These are phyloP conservation scores for Brachyhypopomus gauderio DNA, from an alignment of 2,113 vertebrate genomes.

Conservation along the genomic window DNA sequence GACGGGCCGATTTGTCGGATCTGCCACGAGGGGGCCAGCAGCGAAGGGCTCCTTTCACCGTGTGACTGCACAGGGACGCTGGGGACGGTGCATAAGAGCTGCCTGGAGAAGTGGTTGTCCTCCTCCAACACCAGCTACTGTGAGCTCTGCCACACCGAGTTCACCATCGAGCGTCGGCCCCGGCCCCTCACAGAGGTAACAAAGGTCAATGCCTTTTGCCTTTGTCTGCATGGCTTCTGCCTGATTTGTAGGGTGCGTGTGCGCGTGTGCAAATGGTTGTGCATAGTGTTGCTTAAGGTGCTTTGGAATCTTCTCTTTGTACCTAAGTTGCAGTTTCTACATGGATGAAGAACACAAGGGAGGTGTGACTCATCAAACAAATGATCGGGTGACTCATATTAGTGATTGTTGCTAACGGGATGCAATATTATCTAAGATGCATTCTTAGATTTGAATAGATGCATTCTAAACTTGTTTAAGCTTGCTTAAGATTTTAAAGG, in stretches of 20 bases:
- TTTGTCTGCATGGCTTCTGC: constrained; percentile 39
- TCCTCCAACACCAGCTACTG: constrained; percentile 98
- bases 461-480: too few species aligned
- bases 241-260: neutral
- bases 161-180: constrained; percentile 88
- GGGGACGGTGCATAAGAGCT: constrained; percentile 94
- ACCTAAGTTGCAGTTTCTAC: neutral
- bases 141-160: constrained; percentile 95
- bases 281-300: neutral
- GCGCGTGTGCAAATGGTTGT: neutral
- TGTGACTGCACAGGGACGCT: constrained; percentile 92
- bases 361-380: neutral
- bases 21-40: constrained; percentile 89
- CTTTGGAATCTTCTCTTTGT: neutral
- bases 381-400: too few species aligned
- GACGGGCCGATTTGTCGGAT: constrained; percentile 96
- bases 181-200: constrained; percentile 91
- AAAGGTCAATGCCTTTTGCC: constrained; percentile 57
- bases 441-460: too few species aligned
- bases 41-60: constrained; percentile 87
- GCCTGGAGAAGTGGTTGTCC: constrained; percentile 94
- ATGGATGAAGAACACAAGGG: too few species aligned
- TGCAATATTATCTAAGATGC: too few species aligned
- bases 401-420: too few species aligned
- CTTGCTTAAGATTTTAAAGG: too few species aligned